Evolutionary conservation across 2,888 invertebrate genomes (phyloP).

Genomic region (Macrophya annulata): DNA sequence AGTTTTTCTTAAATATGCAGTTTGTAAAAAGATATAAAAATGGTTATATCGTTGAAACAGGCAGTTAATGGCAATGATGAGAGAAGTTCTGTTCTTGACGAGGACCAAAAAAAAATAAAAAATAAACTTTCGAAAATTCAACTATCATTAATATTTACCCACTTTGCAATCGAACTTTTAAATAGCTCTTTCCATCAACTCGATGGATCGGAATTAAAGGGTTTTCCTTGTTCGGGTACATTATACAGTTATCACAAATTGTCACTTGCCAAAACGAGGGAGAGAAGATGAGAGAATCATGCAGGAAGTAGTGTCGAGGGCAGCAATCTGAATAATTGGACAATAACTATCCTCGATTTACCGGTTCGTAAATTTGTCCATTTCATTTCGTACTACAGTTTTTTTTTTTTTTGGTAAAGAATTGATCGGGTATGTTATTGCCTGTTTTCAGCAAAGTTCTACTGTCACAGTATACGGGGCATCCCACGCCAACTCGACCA

Average conservation of each 20-base stretch:
- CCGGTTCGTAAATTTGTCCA: not conserved
- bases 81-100: not conserved
- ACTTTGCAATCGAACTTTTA: not conserved
- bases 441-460: too few relatives aligned
- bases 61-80: not conserved
- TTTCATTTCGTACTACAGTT: not conserved
- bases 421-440: not conserved
- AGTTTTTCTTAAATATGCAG: too few relatives aligned
- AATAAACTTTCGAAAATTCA: not conserved
- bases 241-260: not conserved
- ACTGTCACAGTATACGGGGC: too few relatives aligned
- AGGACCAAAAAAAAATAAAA: not conserved
- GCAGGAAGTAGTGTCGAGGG: conserved; percentile 12
- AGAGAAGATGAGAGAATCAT: not conserved
- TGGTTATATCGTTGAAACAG: too few relatives aligned
- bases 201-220: not conserved
- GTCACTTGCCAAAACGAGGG: not conserved
- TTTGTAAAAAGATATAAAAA: too few relatives aligned
- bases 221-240: not conserved
- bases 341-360: conserved; percentile 41
- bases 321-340: conserved; percentile 44
- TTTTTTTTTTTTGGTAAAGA: not conserved
- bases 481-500: too few relatives aligned
- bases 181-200: not conserved
- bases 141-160: not conserved